phyloP scores from a whole-genome alignment of 2,888 invertebrate species.

The Acrobasis suavella region DNA sequence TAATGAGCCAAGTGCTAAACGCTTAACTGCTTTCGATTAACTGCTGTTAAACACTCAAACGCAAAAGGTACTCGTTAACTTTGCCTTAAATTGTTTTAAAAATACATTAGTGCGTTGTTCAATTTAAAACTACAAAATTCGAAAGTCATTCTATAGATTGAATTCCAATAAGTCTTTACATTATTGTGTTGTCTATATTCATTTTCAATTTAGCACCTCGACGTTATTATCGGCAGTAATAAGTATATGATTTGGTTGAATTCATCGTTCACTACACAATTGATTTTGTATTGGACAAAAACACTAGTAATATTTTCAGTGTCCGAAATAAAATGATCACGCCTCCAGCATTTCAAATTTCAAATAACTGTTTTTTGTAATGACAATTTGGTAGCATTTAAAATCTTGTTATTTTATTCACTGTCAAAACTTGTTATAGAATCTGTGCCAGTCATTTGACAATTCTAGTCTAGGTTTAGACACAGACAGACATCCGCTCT shows the following conservation, averaged over 20 bases:
- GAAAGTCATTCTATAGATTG: background rate
- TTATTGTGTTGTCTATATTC: background rate
- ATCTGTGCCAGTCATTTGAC: background rate
- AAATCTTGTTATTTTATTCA: background rate
- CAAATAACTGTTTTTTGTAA: background rate
- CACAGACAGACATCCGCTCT: background rate
- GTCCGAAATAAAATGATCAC: background rate
- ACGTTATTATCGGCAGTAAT: background rate
- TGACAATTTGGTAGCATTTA: background rate
- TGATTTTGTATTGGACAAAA: background rate
- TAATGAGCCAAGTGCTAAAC: conserved; percentile 64
- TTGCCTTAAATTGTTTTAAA: conserved; percentile 6
- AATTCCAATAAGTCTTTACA: background rate
- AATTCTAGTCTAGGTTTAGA: background rate
- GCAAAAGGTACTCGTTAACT: conserved; percentile 29
- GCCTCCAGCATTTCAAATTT: background rate
- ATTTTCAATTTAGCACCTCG: background rate
- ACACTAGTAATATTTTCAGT: background rate
- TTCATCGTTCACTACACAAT: background rate
- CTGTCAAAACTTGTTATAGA: background rate
- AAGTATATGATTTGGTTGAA: background rate
- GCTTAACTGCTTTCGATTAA: conserved; percentile 29
- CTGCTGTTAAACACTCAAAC: conserved; percentile 39
- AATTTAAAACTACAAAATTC: conserved; percentile 32
- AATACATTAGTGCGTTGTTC: background rate